These are phyloP conservation scores for Brachycybe producta DNA, from an alignment of 2,888 invertebrate genomes.

Conservation along the genomic window DNA sequence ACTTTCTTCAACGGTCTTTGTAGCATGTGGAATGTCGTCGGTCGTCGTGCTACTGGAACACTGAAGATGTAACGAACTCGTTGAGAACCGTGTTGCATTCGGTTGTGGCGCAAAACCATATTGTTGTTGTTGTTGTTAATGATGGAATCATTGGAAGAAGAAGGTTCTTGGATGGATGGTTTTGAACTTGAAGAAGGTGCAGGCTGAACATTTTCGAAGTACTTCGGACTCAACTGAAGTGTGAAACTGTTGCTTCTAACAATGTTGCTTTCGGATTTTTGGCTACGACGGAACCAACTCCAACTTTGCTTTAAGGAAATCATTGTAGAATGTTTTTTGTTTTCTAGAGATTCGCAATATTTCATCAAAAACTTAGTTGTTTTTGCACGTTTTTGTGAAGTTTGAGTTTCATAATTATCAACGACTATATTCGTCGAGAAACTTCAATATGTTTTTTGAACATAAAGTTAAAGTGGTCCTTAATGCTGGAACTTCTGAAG, in stretches of 20 bases:
- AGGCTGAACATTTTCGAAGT: not conserved
- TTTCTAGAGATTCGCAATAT: too few species aligned
- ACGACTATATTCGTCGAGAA: too few species aligned
- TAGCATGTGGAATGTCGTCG: constrained; percentile 63
- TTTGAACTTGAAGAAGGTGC: not conserved
- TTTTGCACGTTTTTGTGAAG: too few species aligned
- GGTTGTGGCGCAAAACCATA: not conserved
- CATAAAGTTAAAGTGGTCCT: too few species aligned
- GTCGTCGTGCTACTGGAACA: constrained; percentile 1
- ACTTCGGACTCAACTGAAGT: constrained; percentile 10
- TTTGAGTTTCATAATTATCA: too few species aligned
- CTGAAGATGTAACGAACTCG: constrained; percentile 10
- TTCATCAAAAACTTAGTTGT: too few species aligned
- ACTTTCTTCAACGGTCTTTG: constrained; percentile 65
- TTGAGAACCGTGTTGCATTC: not conserved
- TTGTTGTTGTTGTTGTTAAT: not conserved
- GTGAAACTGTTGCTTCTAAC: constrained; percentile 15
- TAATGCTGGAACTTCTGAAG: too few species aligned
- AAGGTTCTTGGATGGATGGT: not conserved
- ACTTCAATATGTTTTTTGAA: too few species aligned
- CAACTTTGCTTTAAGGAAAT: constrained; percentile 5
- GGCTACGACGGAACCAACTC: not conserved
- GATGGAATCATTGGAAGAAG: not conserved
- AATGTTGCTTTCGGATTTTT: not conserved
- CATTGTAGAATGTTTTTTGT: constrained; percentile 1